Evolutionary conservation across 1,140 invertebrate species (phyloP).

Genomic region (Hirudo medicinalis): DNA sequence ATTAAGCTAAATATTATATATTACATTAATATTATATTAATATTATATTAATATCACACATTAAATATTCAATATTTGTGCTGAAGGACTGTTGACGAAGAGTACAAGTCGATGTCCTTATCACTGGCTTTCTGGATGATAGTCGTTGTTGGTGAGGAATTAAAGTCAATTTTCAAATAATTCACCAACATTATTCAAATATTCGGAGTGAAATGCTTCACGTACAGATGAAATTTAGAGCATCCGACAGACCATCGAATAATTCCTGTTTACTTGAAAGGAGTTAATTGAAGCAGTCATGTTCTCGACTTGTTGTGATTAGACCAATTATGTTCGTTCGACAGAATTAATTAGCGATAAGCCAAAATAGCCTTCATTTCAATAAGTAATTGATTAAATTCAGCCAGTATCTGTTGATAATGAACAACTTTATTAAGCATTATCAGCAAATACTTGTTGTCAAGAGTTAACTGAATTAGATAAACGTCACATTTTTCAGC

Average conservation of each 20-base stretch:
- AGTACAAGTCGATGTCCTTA: background rate
- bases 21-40: too few species aligned
- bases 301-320: too few species aligned
- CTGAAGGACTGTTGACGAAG: conserved; percentile 8
- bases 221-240: too few species aligned
- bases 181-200: too few species aligned
- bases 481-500: background rate
- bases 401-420: background rate
- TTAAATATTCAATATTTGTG: too few species aligned
- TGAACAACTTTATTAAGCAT: background rate
- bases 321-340: too few species aligned
- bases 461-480: background rate
- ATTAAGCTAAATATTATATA: too few species aligned
- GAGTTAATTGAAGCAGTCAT: too few species aligned
- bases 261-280: background rate
- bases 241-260: too few species aligned
- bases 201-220: too few species aligned
- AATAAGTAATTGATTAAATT: background rate
- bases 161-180: too few species aligned
- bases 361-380: background rate
- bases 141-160: background rate
- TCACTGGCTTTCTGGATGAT: conserved; percentile 15
- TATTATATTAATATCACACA: too few species aligned
- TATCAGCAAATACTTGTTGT: background rate
- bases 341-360: background rate